A percentile compares a stretch with the other conserved stretches of the same genome.
Evolutionary conservation across 2,113 vertebrate genomes (phyloP).

Genomic region (Cavia porcellus): DNA sequence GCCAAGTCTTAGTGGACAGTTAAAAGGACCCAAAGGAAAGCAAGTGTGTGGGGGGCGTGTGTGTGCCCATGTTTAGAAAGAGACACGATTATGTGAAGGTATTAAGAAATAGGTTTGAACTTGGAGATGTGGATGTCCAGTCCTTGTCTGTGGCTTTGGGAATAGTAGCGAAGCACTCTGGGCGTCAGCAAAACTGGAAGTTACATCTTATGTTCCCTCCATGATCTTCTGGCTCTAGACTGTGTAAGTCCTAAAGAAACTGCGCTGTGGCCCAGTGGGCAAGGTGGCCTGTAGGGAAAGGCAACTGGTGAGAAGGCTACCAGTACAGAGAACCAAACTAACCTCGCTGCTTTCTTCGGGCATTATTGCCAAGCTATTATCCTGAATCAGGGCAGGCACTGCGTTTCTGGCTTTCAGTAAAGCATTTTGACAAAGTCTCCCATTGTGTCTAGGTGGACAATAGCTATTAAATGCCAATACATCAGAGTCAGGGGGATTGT

Average conservation of each 20-base stretch:
- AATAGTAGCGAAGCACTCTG: neutral
- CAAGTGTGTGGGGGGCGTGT: neutral
- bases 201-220: neutral
- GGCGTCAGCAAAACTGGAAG: neutral
- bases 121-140: neutral
- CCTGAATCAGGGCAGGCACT: neutral
- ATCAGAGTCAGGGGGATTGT: neutral
- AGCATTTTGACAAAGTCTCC: constrained; percentile 1
- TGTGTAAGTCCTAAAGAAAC: neutral
- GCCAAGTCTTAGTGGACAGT: neutral
- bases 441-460: neutral
- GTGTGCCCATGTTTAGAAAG: neutral
- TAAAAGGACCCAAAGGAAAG: neutral
- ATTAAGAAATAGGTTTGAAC: neutral
- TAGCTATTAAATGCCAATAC: neutral
- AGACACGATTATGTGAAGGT: neutral
- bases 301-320: neutral
- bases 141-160: neutral
- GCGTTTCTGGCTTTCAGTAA: neutral
- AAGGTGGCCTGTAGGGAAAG: neutral
- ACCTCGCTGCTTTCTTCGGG: neutral
- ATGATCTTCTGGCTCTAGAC: neutral
- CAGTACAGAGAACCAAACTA: neutral
- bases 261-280: neutral
- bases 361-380: neutral